phyloP scores from a whole-genome alignment of 2,888 invertebrate species.

The Pristionchus mayeri region DNA sequence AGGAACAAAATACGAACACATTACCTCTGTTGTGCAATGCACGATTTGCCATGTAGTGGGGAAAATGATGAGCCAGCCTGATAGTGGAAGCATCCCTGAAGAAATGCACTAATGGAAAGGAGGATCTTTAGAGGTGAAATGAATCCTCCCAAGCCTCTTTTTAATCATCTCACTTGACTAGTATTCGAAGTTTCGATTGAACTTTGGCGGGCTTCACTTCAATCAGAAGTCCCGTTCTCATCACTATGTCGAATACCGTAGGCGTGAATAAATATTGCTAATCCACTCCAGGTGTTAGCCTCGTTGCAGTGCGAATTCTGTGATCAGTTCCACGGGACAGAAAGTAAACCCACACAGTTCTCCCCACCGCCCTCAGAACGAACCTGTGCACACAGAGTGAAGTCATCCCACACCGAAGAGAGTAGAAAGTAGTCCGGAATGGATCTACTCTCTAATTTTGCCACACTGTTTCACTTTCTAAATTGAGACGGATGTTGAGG shows the following conservation, averaged over 20 bases:
- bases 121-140: background rate
- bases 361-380: background rate
- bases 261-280: too few relatives aligned
- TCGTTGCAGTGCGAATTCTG: too few relatives aligned
- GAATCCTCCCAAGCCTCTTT: slow-evolving; percentile 14
- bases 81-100: slow-evolving; percentile 7
- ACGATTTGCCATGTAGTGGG: background rate
- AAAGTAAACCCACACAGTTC: background rate
- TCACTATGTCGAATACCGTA: background rate
- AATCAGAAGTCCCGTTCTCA: slow-evolving; percentile 34
- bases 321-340: background rate
- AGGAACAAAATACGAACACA: background rate
- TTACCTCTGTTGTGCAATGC: background rate
- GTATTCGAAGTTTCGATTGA: slow-evolving; percentile 32
- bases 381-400: background rate
- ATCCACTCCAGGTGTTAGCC: too few relatives aligned
- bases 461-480: background rate
- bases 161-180: background rate
- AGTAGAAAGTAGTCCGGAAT: background rate
- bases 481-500: background rate
- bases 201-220: slow-evolving; percentile 13
- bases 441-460: background rate
- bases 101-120: background rate
- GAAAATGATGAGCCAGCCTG: background rate
- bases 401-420: too few relatives aligned